Base-by-base conservation (phyloP, 2,113 vertebrate species). In the Egretta garzetta region DNA sequence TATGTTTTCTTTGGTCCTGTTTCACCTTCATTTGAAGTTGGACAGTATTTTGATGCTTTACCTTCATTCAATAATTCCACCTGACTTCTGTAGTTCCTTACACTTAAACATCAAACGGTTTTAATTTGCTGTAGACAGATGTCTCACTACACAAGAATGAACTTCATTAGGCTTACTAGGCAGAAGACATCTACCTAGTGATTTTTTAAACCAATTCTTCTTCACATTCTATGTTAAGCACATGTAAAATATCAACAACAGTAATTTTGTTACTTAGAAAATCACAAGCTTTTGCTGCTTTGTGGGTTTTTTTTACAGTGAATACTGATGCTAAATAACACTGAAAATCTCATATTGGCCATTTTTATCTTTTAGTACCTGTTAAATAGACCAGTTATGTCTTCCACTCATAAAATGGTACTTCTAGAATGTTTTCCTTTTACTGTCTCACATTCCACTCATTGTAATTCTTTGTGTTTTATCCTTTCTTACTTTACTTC, bases 1-100 rank as follows among this genome's bases (percentile, higher is more conserved):
- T 55, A 26, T 0, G 0, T 55, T 50, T 83, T 13, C 15, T 70
- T 74, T 79, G 13, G 21, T 43, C 27, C 4, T 14, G 2, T 20
- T 80, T 87, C 52, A 86, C 7, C 5, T 83, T 80, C 21, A 60
- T 52, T 50, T 86, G 19, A 32, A 66, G 8, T 3, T 66, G 14
- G 14, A 45, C 7, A 43, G 16, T 50, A 56, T 60, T 62, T 59
- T 55, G 39, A 7, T 71, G 12, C 7, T 86, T 86, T 68, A 32
- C 1, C 6, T 82, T 4, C 9, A 18, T 63, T 68, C 47, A 28
- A 0, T 67, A 84, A 47, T 41, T 16, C 26, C 14, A 39, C 14
- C 14, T 50, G 20, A 28, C 5, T 58, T 53, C 27, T 58, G 5
- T 35, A 7, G 4, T 67, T 68, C 30, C 30, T 43, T 66, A 30